Evolutionary conservation across 2,888 invertebrate genomes (phyloP), one percentile per base, ranked within the genome.

Genomic region (Hanleya hanleyi): DNA sequence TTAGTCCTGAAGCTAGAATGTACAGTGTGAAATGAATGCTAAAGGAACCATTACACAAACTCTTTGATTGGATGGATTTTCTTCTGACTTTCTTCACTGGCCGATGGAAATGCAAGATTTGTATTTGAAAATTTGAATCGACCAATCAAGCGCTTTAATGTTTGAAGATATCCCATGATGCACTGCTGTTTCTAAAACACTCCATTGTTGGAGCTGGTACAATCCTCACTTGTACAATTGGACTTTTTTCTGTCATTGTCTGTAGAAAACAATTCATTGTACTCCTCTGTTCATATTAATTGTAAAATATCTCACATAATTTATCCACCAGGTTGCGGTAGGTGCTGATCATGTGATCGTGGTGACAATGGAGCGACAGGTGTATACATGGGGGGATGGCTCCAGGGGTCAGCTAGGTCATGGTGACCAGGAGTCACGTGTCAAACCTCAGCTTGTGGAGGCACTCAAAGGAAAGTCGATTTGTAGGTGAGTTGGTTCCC

Each of bases 331-430:
- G 90, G 87, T 90, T 29, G 88, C 89, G 22, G 88, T 90, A 3
- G 89, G 91, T 18, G 83, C 81, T 18, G 88, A 89, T 71, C 91
- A 91, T 84, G 87, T 89, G 70, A 87, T 91, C 50, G 90, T 88
- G 18, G 86, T 91, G n/a, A 89, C 90, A 57, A 85, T 81, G 90
- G 94, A 94, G 86, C 92, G 92, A 32, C 90, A 93, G 47, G 94
- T 94, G 1, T 95, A 93, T 85, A 92, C 93, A 0, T 95, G 95
- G 94, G 95, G 95, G 26, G 93, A 93, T 83, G 94, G 94, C 29
- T 88, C 90, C 7, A 91, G 92, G 83, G 95, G 95, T 0, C 94
- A 95, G 86, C 90, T 95, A 64, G 95, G 94, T 49, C 87, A 91
- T 73, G 92, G 91, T 0, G 84, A 86, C 57, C 79, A 81, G 2